Percentiles rank a stretch among this genome's conserved stretches.
phyloP scores from a whole-genome alignment of 2,888 invertebrate species.

The Drosophila peninsularis region DNA sequence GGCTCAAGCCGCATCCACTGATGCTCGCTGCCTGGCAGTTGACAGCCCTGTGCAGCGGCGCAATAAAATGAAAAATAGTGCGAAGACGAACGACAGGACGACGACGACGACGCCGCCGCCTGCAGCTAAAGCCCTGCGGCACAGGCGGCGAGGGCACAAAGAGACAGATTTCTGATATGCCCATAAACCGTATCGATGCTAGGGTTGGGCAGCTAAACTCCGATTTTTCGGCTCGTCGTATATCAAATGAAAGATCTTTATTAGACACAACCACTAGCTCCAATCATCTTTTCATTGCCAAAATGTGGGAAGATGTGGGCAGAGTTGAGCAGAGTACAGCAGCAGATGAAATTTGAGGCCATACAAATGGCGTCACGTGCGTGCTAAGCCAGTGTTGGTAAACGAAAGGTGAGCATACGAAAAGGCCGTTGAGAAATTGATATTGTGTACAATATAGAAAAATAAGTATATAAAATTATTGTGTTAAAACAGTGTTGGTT shows the following conservation, averaged over 20 bases:
- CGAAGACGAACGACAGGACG: slow-evolving; percentile 50
- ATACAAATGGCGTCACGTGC: not conserved
- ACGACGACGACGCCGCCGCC: slow-evolving; percentile 30
- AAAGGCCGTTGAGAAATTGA: not conserved
- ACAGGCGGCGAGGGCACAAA: not conserved
- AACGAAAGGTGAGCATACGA: not conserved
- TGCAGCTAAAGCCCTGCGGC: slow-evolving; percentile 51
- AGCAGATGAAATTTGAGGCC: not conserved
- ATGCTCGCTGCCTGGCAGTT: slow-evolving; percentile 58
- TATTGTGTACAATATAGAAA: not conserved
- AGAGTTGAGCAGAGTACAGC: not conserved
- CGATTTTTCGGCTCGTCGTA: not conserved
- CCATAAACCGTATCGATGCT: slow-evolving; percentile 49
- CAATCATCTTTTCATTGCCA: not conserved
- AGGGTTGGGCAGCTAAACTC: slow-evolving; percentile 39
- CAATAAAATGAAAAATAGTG: slow-evolving; percentile 79
- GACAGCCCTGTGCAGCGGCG: slow-evolving; percentile 80
- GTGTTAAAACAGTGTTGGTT: not conserved
- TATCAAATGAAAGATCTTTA: slow-evolving; percentile 7
- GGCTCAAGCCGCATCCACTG: slow-evolving; percentile 26
- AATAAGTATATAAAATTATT: not conserved
- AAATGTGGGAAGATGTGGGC: not conserved
- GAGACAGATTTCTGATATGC: slow-evolving; percentile 52
- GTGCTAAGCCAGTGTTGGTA: not conserved
- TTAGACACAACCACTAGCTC: not conserved